These are phyloP conservation scores for Drosophila maculinotata DNA, from an alignment of 2,888 invertebrate species.

Conservation along the genomic window DNA sequence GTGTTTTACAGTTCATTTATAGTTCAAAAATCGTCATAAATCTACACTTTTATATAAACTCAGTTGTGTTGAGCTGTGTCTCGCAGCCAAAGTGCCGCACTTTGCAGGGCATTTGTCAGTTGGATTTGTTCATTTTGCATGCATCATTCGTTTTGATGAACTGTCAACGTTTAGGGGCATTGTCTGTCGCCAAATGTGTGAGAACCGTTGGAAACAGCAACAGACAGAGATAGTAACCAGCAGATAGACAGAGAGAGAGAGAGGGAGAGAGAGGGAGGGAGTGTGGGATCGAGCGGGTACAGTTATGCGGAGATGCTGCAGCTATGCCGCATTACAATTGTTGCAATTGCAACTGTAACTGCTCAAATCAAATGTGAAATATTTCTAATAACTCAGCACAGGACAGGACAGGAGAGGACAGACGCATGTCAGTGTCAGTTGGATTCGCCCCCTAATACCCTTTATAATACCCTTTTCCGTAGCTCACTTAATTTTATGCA, in stretches of 20 bases:
- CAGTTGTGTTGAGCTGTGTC: neutral
- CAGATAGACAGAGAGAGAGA: neutral
- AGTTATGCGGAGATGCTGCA: slow-evolving; percentile 40
- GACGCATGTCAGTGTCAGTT: slow-evolving; percentile 43
- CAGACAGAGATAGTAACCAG: neutral
- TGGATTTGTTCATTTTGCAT: slow-evolving; percentile 71
- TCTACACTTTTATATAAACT: neutral
- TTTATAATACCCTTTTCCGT: slow-evolving; percentile 22
- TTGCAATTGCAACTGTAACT: slow-evolving; percentile 55
- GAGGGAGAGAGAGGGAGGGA: neutral
- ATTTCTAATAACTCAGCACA: slow-evolving; percentile 67
- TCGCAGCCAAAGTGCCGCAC: neutral
- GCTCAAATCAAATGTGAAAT: slow-evolving; percentile 57
- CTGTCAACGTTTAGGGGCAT: slow-evolving; percentile 79
- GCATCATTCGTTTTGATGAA: slow-evolving; percentile 83
- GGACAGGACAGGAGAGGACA: slow-evolving; percentile 9
- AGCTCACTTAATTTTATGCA: slow-evolving; percentile 79
- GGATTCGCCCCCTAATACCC: neutral
- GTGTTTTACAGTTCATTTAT: no score
- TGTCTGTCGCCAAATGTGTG: slow-evolving; percentile 57
- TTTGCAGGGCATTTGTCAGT: slow-evolving; percentile 38
- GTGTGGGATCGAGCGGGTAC: slow-evolving; percentile 32
- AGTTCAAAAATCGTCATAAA: no score
- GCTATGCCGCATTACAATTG: slow-evolving; percentile 43
- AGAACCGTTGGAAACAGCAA: slow-evolving; percentile 45